Conservation (phyloP, 2,888 invertebrate species). For the Rhamphomyia laevipes region DNA sequence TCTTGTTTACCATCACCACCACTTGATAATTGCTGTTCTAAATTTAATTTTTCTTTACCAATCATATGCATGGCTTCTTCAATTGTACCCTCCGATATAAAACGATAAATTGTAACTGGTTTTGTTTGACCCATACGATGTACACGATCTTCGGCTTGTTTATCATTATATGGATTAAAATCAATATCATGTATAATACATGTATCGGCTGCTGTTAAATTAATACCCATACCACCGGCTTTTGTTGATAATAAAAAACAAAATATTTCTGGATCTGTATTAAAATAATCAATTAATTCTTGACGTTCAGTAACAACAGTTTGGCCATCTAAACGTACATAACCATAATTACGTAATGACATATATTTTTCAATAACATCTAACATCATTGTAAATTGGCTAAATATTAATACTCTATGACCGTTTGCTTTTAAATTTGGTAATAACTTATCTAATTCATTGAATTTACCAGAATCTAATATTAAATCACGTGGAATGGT, state of each 20-base stretch:
- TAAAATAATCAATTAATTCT: conserved; percentile 81
- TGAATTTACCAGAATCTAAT: conserved; percentile 77
- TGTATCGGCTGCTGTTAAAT: conserved; percentile 86
- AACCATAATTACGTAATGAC: conserved; percentile 56
- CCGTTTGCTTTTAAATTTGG: conserved; percentile 59
- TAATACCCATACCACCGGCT: conserved; percentile 94
- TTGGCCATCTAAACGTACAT: conserved; percentile 76
- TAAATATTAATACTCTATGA: conserved; percentile 83
- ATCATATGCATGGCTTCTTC: conserved; percentile 88
- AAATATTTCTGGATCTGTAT: conserved; percentile 65
- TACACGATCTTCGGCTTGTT: conserved; percentile 89
- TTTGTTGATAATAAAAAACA: conserved; percentile 84
- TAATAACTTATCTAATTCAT: conserved; percentile 63
- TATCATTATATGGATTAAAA: conserved; percentile 97
- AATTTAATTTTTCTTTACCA: conserved; percentile 79
- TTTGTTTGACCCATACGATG: conserved; percentile 68
- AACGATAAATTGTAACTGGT: conserved; percentile 74
- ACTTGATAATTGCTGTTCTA: conserved; percentile 75
- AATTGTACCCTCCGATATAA: conserved; percentile 76
- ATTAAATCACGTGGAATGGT: conserved; percentile 58
- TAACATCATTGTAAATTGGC: conserved; percentile 92
- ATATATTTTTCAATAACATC: conserved; percentile 87
- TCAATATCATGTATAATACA: conserved; percentile 96
- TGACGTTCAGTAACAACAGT: conserved; percentile 81
- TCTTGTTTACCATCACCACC: conserved; percentile 42